A percentile compares a stretch with the other conserved stretches of the same genome.
These are phyloP conservation scores for Sceliomorpha sp. DNA, from an alignment of 2,888 invertebrate species.

Conservation along the genomic window DNA sequence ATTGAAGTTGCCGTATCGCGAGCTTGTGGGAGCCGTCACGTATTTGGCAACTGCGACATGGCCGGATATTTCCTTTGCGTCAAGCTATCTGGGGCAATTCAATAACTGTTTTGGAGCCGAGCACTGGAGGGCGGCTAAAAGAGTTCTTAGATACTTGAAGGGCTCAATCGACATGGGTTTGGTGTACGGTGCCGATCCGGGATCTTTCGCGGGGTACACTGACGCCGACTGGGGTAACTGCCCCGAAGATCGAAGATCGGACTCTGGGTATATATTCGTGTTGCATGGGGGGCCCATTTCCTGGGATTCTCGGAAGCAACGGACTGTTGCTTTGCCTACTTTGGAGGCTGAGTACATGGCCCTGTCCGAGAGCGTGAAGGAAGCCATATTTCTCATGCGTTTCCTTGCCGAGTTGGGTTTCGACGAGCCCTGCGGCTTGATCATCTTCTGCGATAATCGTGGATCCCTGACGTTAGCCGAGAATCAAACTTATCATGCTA, in stretches of 20 bases:
- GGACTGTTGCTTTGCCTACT: no score
- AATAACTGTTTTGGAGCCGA: background rate
- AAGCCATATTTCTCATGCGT: no score
- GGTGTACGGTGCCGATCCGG: no score
- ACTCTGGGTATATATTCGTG: no score
- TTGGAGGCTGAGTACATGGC: no score
- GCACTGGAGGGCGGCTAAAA: background rate
- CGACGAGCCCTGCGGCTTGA: background rate
- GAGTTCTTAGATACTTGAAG: no score
- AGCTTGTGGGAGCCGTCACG: slow-evolving; percentile 6
- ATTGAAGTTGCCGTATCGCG: slow-evolving; percentile 8
- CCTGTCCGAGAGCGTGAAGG: slow-evolving; percentile 4
- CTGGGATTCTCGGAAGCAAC: no score
- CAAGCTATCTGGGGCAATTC: background rate
- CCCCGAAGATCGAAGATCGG: no score
- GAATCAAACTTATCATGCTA: slow-evolving; percentile 8
- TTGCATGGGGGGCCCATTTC: no score
- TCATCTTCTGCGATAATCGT: slow-evolving; percentile 6
- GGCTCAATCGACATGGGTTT: slow-evolving; percentile 6
- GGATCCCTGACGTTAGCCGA: background rate
- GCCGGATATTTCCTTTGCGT: slow-evolving; percentile 4
- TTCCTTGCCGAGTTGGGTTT: slow-evolving; percentile 9
- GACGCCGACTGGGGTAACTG: no score
- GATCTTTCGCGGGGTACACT: no score
- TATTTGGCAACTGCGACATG: slow-evolving; percentile 7